These are phyloP conservation scores for Entosphenus tridentatus DNA, from an alignment of 2,113 vertebrate species.

Conservation along the genomic window DNA sequence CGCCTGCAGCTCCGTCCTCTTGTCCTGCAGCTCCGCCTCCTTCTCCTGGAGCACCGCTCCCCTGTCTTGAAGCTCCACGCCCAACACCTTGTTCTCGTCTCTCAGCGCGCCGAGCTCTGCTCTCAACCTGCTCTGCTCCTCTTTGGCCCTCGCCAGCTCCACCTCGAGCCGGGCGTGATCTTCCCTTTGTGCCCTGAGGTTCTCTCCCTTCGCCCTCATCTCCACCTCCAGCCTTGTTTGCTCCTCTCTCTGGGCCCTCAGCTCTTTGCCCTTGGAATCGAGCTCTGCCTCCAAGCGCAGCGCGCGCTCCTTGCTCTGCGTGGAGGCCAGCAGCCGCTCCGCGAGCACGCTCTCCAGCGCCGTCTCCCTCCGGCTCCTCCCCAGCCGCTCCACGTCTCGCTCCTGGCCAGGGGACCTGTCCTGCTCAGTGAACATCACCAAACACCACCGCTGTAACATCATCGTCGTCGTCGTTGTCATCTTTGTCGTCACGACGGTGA, in stretches of 20 bases:
- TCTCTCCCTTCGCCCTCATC: neutral
- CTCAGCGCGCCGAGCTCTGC: neutral
- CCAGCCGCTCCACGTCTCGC: conserved; percentile 13
- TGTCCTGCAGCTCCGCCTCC: conserved; percentile 17
- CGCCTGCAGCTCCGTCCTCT: conserved; percentile 19
- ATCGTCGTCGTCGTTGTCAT: too few relatives aligned
- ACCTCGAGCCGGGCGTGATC: neutral
- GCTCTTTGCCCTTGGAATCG: neutral
- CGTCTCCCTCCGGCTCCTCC: conserved; percentile 16
- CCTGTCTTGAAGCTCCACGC: conserved; percentile 20
- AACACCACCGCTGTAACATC: too few relatives aligned
- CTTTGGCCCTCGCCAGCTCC: neutral
- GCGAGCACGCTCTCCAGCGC: conserved; percentile 8
- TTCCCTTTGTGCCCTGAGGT: neutral
- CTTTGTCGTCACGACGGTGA: too few relatives aligned
- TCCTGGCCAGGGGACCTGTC: neutral
- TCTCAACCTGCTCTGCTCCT: neutral
- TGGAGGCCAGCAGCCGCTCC: too few relatives aligned
- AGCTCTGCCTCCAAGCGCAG: neutral
- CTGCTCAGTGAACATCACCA: too few relatives aligned
- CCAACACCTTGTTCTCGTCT: too few relatives aligned
- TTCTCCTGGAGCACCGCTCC: conserved; percentile 12
- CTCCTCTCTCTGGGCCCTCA: neutral
- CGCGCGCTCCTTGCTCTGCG: neutral
- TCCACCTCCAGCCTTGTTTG: neutral